Base-by-base conservation (phyloP, 2,888 invertebrate species). In the Leucophenga montana region DNA sequence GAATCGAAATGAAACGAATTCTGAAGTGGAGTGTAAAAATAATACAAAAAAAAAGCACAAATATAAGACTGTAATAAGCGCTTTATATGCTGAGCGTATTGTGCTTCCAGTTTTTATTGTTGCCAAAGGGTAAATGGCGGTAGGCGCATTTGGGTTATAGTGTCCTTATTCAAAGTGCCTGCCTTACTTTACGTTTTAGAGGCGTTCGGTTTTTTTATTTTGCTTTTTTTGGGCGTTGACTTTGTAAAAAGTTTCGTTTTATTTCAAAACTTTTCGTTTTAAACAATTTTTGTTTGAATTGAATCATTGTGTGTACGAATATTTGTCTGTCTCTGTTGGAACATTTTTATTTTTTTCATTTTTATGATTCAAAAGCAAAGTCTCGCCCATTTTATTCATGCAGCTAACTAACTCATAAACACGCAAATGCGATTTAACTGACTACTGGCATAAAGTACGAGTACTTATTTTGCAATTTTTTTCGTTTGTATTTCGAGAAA, bases 191-290 rank as follows among this genome's bases (percentile, higher is more conserved):
- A 5, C 14, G 53, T 18, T 53, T 16, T 16, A 27, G 13, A 20
- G 54, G 20, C 57, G 27, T 22, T 27, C 14, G 31, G 5, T 27
- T 3, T 22, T 14, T 16, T 39, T 39, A 5, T 39, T 11, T 39
- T 11, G 3, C 8, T 39, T 39, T 39, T 39, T 39, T 39, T 39
- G 39, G 39, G 33, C 31, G 13, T 59, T 59, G 33, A 18, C 33
- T 27, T 59, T 59, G 31, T n/a, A 27, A 33, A 59, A 59, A 59
- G 31, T 59, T 59, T 31, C n/a, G 11, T 33, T 59, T 59, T 27
- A 59, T 59, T 59, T 59, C 33, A 59, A 59, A 59, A 59, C 59
- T 59, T 59, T 59, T 59, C 59, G 27, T 59, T 59, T 59, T 33
- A 27, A 39, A 59, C 59, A 59, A 59, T 59, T 59, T 33, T 59